These are phyloP conservation scores for Asarcornis scutulata DNA, from an alignment of 2,113 vertebrate species.

Conservation along the genomic window DNA sequence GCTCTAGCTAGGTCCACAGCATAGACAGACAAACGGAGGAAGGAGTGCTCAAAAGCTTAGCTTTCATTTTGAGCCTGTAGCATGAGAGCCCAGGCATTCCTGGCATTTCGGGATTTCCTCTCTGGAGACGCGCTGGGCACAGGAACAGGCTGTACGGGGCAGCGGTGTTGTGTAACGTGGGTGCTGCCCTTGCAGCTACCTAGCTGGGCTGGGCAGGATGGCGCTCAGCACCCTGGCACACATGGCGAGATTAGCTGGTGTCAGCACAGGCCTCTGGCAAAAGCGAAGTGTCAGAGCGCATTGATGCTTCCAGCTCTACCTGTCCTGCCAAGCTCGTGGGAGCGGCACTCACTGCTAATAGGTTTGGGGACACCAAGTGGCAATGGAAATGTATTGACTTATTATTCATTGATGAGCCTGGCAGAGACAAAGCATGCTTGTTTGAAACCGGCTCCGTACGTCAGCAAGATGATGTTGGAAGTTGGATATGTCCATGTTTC, in stretches of 20 bases:
- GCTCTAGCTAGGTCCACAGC: not conserved
- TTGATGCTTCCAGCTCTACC: not conserved
- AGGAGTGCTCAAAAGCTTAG: not conserved
- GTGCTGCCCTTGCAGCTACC: not conserved
- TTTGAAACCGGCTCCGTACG: not conserved
- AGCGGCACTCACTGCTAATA: not conserved
- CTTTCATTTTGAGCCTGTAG: not conserved
- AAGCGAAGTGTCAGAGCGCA: not conserved
- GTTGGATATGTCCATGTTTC: accelerated
- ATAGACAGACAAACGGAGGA: not conserved
- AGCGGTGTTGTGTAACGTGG: not conserved
- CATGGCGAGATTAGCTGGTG: not conserved
- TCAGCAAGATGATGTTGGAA: not conserved
- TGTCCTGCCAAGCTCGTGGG: not conserved
- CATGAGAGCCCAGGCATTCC: not conserved
- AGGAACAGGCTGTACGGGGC: not conserved
- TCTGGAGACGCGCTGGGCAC: not conserved
- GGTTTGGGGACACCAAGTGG: constrained; percentile 47
- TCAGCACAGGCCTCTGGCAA: not conserved
- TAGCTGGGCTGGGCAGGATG: not conserved
- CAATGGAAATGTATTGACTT: constrained; percentile 13
- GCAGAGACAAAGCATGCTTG: not conserved
- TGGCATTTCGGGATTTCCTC: not conserved
- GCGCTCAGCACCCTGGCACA: not conserved
- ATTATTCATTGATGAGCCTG: not conserved